Evolutionary conservation across 30 jellyfish, hydroid and myxozoan species (phyloP), one percentile per base, ranked within the genome.

Genomic region (Nemopilema nomurai): DNA sequence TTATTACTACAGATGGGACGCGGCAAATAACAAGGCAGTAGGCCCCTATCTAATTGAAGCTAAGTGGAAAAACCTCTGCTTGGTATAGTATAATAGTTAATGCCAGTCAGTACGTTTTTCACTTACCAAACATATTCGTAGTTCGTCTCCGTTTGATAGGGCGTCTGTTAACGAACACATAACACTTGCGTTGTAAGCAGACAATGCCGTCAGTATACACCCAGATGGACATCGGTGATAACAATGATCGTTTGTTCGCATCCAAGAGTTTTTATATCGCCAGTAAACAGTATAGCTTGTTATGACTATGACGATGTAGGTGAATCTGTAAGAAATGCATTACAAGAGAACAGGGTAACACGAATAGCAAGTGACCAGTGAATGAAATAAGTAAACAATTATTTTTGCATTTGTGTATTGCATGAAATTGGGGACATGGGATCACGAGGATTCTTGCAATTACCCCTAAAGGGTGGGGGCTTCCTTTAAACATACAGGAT

Each of bases 41-140:
- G 97, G 97, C 8, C 97, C 97, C 16, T n/a, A 30, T 24, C 71
- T 21, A 25, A 78, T 72, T 62, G 32, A 67, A 33, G 63, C 25
- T 9, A 72, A 69, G 24, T 90, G 97, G 97, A 82, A 76, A 68
- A 90, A 90, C 53, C 93, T 81, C 29, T 90, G 97, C 86, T 79
- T 72, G 9, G 85, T 73, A 29, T 88, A 67, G 52, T 6, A 18
- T 26, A 28, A 74, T 71, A 23, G 64, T 70, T 24, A 26, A 70
- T 21, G 1, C 22, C n/a, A 3, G 8, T 23, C 6, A 24, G 3
- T 24, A 53, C 28, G 27, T 68, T 53, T 18, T 21, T 25, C 20
- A 16, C 33, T 26, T 63, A 19, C 26, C 28, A 63, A 19, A 63
- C n/a, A 63, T 4, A 4, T 8, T 63, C 29, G 18, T n/a, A 63